Evolutionary conservation across 2,888 invertebrate species (phyloP).

Genomic region (Ceraclea dissimilis): DNA sequence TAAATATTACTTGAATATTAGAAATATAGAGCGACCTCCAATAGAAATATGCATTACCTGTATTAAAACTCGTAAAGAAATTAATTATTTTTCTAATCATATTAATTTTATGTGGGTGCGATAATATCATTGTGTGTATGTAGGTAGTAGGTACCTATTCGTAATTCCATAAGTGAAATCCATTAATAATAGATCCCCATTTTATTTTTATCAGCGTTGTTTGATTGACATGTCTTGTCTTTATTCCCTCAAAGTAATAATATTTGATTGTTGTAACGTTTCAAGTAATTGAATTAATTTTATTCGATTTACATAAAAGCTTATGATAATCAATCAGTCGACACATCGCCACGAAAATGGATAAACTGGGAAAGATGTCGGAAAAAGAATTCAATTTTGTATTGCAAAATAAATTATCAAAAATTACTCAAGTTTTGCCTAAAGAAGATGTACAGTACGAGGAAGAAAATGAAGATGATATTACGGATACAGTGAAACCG

Average conservation of each 20-base stretch:
- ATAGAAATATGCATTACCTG: too few species aligned
- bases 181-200: background rate
- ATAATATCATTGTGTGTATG: too few species aligned
- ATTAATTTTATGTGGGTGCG: too few species aligned
- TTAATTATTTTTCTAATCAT: too few species aligned
- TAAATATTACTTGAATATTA: too few species aligned
- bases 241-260: background rate
- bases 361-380: background rate
- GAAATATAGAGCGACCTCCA: too few species aligned
- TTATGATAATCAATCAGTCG: background rate
- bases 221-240: background rate
- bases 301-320: background rate
- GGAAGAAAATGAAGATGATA: slow-evolving; percentile 10
- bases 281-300: too few species aligned
- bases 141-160: too few species aligned
- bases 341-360: background rate
- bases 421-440: slow-evolving; percentile 20
- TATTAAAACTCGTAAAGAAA: too few species aligned
- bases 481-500: slow-evolving; percentile 15
- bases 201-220: background rate
- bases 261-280: background rate
- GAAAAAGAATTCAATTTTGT: slow-evolving; percentile 11
- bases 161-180: background rate
- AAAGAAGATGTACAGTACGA: background rate
- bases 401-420: slow-evolving; percentile 18